Evolutionary conservation across 2,888 invertebrate species (phyloP).

Genomic region (Drosophila mayaguana): DNA sequence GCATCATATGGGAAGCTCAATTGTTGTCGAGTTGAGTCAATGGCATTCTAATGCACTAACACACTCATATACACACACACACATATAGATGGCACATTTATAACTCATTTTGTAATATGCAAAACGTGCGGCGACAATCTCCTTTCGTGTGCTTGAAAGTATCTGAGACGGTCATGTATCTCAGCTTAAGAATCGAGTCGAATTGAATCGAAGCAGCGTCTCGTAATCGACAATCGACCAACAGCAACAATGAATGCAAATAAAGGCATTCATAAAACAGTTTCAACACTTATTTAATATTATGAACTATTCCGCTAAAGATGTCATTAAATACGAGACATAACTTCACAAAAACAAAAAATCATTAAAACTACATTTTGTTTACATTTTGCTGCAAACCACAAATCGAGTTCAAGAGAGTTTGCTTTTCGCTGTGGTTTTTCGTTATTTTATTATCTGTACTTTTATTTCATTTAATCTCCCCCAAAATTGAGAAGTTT

Average conservation of each 20-base stretch:
- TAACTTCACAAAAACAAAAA: conserved; percentile 3
- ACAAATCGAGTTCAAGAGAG: conserved; percentile 65
- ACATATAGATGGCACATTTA: conserved; percentile 20
- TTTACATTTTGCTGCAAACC: conserved; percentile 43
- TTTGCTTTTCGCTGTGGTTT: conserved; percentile 70
- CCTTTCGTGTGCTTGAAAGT: conserved; percentile 56
- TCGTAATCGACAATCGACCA: background rate
- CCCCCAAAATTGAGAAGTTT: conserved; percentile 25
- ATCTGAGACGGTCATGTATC: conserved; percentile 40
- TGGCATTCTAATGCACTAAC: conserved; percentile 41
- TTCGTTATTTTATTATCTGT: background rate
- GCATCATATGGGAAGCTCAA: conserved; percentile 68
- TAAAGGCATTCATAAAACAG: conserved; percentile 56
- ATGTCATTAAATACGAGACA: conserved; percentile 12
- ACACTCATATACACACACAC: conserved; percentile 28
- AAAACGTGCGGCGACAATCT: conserved; percentile 73
- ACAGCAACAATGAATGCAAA: conserved; percentile 7
- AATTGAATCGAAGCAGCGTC: conserved; percentile 22
- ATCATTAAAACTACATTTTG: conserved; percentile 57
- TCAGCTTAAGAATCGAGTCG: conserved; percentile 38
- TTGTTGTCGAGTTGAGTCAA: conserved; percentile 48
- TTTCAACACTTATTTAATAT: conserved; percentile 14
- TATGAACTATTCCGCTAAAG: conserved; percentile 3
- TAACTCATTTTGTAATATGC: conserved; percentile 73
- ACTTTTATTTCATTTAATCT: conserved; percentile 7